Evolutionary conservation across 2,888 invertebrate genomes (phyloP), one percentile per base, ranked within the genome.

Genomic region (Rotaria magnacalcarata): DNA sequence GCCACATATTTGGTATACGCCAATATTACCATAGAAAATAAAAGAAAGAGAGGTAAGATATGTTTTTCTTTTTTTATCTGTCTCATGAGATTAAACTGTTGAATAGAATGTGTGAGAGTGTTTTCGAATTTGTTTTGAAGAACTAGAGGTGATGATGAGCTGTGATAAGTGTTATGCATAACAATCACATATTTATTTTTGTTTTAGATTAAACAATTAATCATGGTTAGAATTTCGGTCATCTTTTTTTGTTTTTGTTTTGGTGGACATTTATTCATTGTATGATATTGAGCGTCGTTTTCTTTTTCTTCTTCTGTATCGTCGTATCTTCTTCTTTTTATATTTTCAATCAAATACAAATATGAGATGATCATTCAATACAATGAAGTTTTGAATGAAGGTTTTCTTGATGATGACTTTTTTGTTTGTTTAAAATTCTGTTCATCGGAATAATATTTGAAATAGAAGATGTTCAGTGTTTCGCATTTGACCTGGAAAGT

Each of bases 311-410:
- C 67, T 67, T 67, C 67, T 67, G 67, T 67, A 67, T 67, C 34
- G 67, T 67, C 67, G 67, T 67, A 52, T 67, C 67, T 67, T 67
- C 67, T 67, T 67, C 67, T 67, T 67, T 67, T 67, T 67, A 67
- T 67, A 67, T 67, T 67, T 67, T 67, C 67, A 67, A 67, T 67
- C 27, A 67, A 67, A 67, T 67, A 67, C 27, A 52, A 67, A 67
- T 67, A 34, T 27, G 27, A 67, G 67, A 67, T 67, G 34, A 67
- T 27, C 67, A 56, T 56, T 56, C 27, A 27, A 34, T 52, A 4
- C 50, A 50, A 11, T 3, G 14, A 50, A 11, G 14, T 50, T 11
- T 50, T 50, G 50, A 8, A 50, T 11, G 50, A 50, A 50, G 50
- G 14, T 50, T 11, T 50, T 50, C 14, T 50, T 14, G 50, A 50